These are phyloP conservation scores for Epizoanthus scotinus DNA, from an alignment of 92 coral and sea anemone species.

Conservation along the genomic window DNA sequence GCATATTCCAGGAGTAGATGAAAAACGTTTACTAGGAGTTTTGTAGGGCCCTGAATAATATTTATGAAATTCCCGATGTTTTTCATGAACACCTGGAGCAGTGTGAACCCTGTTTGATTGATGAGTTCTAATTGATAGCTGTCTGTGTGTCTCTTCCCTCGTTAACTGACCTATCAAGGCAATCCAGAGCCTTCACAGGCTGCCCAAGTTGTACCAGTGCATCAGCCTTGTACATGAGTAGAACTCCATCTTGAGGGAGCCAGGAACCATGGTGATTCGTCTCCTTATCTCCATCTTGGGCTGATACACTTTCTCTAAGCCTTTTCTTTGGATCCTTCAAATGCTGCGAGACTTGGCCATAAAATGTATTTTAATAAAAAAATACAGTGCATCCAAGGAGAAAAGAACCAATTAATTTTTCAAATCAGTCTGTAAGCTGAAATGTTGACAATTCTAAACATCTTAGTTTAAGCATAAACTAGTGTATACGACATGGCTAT, in stretches of 20 bases:
- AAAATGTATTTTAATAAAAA: not conserved
- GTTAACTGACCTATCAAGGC: conserved; percentile 59
- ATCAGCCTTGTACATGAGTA: conserved; percentile 62
- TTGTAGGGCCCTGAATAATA: too few species aligned
- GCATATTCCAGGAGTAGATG: too few species aligned
- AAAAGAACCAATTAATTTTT: not conserved
- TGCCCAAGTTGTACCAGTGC: conserved; percentile 58
- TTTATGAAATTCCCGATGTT: too few species aligned
- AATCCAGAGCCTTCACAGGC: conserved; percentile 65
- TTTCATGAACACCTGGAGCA: too few species aligned
- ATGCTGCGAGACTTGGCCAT: not conserved
- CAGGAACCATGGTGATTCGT: not conserved
- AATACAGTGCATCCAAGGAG: not conserved
- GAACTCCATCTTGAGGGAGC: conserved; percentile 10
- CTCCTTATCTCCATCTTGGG: conserved; percentile 22
- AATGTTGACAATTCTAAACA: too few species aligned
- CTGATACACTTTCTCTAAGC: conserved; percentile 11
- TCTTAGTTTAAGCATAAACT: too few species aligned
- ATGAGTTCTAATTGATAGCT: not conserved
- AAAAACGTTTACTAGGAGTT: too few species aligned
- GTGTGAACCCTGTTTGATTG: too few species aligned
- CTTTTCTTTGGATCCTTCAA: conserved; percentile 25
- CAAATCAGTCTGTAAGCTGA: too few species aligned
- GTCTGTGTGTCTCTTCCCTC: not conserved
- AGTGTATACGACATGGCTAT: too few species aligned